Percentiles rank a stretch among this genome's conserved stretches.
Conservation (phyloP, 1,140 invertebrate genomes). For the Neuroterus valhalla region DNA sequence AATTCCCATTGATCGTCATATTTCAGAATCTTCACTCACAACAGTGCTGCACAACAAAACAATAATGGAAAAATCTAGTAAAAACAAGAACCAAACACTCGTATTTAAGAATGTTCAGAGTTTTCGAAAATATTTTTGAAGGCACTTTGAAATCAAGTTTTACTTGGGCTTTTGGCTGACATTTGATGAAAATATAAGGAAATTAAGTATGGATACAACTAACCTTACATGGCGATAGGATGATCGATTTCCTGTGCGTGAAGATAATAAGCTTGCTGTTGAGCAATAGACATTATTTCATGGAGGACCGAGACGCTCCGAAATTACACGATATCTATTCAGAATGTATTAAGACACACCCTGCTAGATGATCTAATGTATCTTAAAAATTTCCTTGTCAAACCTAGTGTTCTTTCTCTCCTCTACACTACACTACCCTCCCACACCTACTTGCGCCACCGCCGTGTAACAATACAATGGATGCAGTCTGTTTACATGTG, state of each 20-base stretch:
- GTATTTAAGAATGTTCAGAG: not conserved
- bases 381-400: conserved; percentile 18
- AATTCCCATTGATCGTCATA: conserved; percentile 26
- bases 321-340: conserved; percentile 27
- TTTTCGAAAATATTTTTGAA: not conserved
- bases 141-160: not conserved
- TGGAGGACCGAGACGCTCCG: conserved; percentile 22
- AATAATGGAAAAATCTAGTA: not conserved
- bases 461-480: not conserved
- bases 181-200: not conserved
- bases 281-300: conserved; percentile 34
- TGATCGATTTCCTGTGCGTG: conserved; percentile 44
- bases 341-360: conserved; percentile 30
- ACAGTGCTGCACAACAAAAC: not conserved
- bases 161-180: not conserved
- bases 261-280: conserved; percentile 17
- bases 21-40: not conserved
- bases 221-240: conserved; percentile 48
- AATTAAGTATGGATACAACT: conserved; percentile 34
- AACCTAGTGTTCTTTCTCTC: conserved; percentile 24
- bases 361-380: conserved; percentile 26
- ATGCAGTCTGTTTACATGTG: too few relatives aligned
- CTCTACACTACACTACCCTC: conserved; percentile 9
- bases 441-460: conserved; percentile 21
- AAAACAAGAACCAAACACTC: not conserved